Percentiles rank a stretch among this genome's conserved stretches.
phyloP scores from a whole-genome alignment of 2,113 vertebrate species.

The Telmatochromis bifrenatus region DNA sequence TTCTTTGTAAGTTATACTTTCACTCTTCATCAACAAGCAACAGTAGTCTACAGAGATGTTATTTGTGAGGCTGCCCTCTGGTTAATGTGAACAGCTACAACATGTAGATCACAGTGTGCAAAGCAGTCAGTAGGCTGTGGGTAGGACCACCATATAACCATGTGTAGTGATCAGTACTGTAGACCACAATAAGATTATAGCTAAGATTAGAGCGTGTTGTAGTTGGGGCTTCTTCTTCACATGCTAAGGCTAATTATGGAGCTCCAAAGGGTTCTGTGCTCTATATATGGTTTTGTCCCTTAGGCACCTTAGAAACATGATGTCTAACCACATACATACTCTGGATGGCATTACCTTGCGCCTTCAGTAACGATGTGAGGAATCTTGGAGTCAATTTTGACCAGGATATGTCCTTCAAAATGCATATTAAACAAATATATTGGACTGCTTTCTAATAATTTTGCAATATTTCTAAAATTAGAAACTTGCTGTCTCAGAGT shows the following conservation, averaged over 20 bases:
- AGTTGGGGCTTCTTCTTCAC: not conserved
- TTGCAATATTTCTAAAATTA: not conserved
- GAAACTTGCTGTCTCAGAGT: not conserved
- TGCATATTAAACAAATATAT: not conserved
- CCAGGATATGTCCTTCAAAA: not conserved
- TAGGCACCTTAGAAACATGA: not conserved
- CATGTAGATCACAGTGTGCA: not conserved
- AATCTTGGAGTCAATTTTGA: not conserved
- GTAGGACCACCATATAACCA: not conserved
- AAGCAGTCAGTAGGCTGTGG: not conserved
- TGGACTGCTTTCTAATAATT: not conserved
- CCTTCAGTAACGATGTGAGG: not conserved
- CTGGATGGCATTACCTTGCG: not conserved
- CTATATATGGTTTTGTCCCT: not conserved
- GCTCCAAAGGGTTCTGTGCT: not conserved
- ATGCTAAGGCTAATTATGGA: not conserved
- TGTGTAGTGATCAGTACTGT: rapidly evolving
- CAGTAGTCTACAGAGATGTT: not conserved
- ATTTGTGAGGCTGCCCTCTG: not conserved
- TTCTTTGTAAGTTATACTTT: not conserved
- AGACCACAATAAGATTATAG: not conserved
- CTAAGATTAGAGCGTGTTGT: not conserved
- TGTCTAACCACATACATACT: not conserved
- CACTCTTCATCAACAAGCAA: not conserved
- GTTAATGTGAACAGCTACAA: not conserved